Evolutionary conservation across 2,113 vertebrate genomes (phyloP).

Genomic region (Orientallactaga bullata): DNA sequence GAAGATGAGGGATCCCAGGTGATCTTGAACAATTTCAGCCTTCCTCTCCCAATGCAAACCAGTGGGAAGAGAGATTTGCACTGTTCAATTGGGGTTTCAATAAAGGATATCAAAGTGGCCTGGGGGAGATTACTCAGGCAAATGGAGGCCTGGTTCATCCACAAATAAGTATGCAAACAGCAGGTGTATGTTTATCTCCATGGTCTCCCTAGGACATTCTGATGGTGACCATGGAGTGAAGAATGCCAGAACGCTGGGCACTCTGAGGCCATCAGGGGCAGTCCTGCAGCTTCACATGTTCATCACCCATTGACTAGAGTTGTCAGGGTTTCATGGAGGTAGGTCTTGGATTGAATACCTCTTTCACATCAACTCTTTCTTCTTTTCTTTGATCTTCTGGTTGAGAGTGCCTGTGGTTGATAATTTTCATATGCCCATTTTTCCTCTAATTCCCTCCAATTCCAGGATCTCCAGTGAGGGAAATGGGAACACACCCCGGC

Average conservation of each 20-base stretch:
- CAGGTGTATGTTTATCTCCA: neutral
- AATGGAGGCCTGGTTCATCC: neutral
- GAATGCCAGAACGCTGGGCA: neutral
- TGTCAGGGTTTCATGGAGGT: neutral
- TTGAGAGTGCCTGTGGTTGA: neutral
- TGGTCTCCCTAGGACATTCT: neutral
- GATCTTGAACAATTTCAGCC: neutral
- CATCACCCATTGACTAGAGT: neutral
- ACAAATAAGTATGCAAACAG: neutral
- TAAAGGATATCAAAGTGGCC: neutral
- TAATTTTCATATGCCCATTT: neutral
- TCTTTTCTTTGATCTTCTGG: neutral
- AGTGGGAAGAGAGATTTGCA: neutral
- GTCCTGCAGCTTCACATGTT: neutral
- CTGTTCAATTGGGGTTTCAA: slow-evolving; percentile 39
- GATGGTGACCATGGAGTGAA: neutral
- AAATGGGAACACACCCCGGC: neutral
- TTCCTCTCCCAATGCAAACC: neutral
- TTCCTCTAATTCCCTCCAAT: neutral
- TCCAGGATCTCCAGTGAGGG: neutral
- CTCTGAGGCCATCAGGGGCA: neutral
- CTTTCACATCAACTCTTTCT: neutral
- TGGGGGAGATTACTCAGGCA: neutral
- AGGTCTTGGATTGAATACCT: neutral
- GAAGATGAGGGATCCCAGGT: neutral